A percentile compares a stretch with the other conserved stretches of the same genome.
Evolutionary conservation across 1,140 invertebrate species (phyloP).

Genomic region (Bursaphelenchus mucronatus): DNA sequence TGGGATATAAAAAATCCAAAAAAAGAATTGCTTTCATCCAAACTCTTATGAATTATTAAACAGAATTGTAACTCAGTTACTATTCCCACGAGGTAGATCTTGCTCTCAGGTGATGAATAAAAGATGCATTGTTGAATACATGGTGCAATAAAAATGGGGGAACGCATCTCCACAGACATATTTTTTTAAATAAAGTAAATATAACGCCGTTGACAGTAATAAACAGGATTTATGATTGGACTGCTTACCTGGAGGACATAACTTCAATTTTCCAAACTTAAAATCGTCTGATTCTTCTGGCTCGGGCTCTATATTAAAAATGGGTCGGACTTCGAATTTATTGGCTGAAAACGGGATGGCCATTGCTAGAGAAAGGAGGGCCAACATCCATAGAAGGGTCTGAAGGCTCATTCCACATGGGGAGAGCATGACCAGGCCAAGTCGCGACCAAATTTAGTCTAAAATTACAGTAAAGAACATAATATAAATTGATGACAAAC

Average conservation of each 20-base stretch:
- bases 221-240: not conserved
- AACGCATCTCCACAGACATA: too few relatives aligned
- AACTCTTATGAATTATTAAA: too few relatives aligned
- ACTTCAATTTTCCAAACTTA: constrained; percentile 37
- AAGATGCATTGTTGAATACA: too few relatives aligned
- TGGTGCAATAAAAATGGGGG: too few relatives aligned
- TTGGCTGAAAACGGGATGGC: constrained; percentile 16
- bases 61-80: too few relatives aligned
- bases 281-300: constrained; percentile 1
- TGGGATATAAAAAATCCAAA: too few relatives aligned
- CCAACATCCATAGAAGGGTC: constrained; percentile 15
- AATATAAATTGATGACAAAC: too few relatives aligned
- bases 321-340: constrained; percentile 12
- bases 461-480: not conserved
- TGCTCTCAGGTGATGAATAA: too few relatives aligned
- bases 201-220: too few relatives aligned
- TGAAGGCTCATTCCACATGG: not conserved
- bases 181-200: too few relatives aligned
- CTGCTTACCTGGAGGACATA: constrained; percentile 39
- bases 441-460: constrained; percentile 1
- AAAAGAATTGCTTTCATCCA: too few relatives aligned
- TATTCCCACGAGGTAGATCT: too few relatives aligned
- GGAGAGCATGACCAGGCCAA: not conserved
- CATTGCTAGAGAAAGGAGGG: constrained; percentile 8
- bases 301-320: constrained; percentile 5